These are phyloP conservation scores for Chauna torquata DNA, from an alignment of 2,113 vertebrate genomes.

Conservation along the genomic window DNA sequence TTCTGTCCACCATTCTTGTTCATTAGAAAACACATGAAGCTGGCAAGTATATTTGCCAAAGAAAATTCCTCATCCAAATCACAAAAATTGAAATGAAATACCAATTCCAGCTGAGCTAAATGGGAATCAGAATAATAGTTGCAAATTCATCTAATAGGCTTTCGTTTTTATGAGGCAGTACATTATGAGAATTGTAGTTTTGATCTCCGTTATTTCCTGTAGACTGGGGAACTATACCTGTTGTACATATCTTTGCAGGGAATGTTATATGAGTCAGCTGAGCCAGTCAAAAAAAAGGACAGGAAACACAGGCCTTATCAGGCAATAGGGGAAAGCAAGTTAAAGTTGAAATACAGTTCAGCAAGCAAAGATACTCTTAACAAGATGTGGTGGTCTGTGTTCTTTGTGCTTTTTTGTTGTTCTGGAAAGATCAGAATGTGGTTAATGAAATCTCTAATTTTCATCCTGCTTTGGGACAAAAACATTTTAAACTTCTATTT, in stretches of 20 bases:
- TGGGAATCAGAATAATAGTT: not conserved
- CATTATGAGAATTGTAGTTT: not conserved
- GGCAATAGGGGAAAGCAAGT: not conserved
- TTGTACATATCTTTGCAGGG: not conserved
- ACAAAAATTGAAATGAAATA: not conserved
- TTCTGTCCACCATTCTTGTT: not conserved
- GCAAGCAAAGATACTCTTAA: not conserved
- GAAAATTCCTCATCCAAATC: not conserved
- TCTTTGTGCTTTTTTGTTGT: not conserved
- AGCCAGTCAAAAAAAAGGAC: not conserved
- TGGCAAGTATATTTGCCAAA: not conserved
- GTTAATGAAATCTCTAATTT: not conserved
- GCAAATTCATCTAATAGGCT: not conserved
- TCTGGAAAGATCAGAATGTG: not conserved
- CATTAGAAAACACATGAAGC: not conserved
- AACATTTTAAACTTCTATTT: not conserved
- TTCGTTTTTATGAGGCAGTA: not conserved
- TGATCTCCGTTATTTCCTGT: not conserved
- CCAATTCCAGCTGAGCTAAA: not conserved
- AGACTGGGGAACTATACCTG: not conserved
- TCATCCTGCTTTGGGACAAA: not conserved
- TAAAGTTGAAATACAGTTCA: not conserved
- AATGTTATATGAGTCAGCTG: not conserved
- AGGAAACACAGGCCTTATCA: not conserved
- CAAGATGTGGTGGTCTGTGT: not conserved